Percentiles rank a stretch among this genome's conserved stretches.
phyloP scores from a whole-genome alignment of 64 coral and sea anemone species.

The Montipora cactus region DNA sequence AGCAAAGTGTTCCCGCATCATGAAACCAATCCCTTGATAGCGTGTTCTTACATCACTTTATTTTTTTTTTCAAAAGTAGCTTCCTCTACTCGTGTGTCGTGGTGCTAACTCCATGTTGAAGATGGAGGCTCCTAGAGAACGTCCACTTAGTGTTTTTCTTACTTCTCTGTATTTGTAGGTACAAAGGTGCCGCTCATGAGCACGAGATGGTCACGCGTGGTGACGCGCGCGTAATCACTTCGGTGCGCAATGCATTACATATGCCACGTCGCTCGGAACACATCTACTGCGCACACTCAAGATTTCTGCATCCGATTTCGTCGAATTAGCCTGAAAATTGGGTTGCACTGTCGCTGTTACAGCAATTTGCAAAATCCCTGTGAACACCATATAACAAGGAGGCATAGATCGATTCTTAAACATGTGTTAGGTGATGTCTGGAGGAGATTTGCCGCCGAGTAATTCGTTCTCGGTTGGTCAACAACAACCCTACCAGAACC shows the following conservation, averaged over 20 bases:
- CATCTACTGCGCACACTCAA: constrained; percentile 52
- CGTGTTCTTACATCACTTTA: no score
- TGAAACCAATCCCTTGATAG: no score
- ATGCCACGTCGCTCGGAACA: constrained; percentile 53
- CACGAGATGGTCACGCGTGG: not conserved
- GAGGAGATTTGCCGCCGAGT: constrained; percentile 49
- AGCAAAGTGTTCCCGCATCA: no score
- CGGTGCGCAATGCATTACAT: constrained; percentile 48
- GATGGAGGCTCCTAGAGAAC: no score
- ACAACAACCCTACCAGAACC: constrained; percentile 41
- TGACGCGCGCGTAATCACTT: not conserved
- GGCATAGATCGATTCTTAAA: not conserved
- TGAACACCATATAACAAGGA: not conserved
- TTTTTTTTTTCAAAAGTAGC: no score
- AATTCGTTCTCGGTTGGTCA: constrained; percentile 54
- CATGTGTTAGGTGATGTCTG: constrained; percentile 41
- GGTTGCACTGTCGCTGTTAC: constrained; percentile 15
- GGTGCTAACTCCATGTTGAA: no score
- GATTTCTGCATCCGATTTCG: constrained; percentile 2
- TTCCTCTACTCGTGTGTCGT: no score
- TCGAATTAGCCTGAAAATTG: constrained; percentile 14
- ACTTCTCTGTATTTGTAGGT: no score
- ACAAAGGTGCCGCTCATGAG: not conserved
- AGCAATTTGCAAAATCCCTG: not conserved
- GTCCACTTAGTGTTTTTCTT: no score